Conservation (phyloP, 2,113 vertebrate species). For the Amblyornis subalaris region DNA sequence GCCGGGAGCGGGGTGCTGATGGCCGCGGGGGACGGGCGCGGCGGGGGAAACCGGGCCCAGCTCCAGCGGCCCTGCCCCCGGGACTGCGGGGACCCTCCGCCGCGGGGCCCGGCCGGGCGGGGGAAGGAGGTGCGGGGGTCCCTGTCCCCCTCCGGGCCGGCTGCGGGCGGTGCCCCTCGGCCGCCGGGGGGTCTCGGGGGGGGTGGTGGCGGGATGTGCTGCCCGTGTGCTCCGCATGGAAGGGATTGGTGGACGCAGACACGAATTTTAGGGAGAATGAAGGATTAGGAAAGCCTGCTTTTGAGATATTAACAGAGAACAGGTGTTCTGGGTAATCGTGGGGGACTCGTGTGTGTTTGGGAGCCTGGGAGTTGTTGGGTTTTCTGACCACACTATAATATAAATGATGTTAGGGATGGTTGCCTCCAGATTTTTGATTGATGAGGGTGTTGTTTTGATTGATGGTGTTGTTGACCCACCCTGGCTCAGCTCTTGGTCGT, state of each 20-base stretch:
- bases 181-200: neutral
- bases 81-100: neutral
- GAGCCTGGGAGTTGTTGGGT: neutral
- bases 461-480: neutral
- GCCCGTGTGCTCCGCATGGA: neutral
- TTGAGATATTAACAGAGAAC: neutral
- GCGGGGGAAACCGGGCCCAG: neutral
- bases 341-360: neutral
- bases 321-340: neutral
- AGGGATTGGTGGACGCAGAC: rapidly evolving
- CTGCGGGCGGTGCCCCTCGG: neutral
- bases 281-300: neutral
- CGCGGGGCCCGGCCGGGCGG: neutral
- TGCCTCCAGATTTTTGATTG: neutral
- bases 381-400: rapidly evolving
- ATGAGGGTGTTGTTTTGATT: neutral
- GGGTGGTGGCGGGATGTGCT: rapidly evolving
- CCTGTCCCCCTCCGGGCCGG: neutral
- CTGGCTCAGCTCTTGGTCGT: neutral
- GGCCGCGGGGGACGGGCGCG: neutral
- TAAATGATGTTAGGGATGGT: neutral
- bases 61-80: neutral
- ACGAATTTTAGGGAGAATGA: neutral
- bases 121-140: neutral
- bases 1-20: neutral